Percentiles rank a stretch among this genome's conserved stretches.
Conservation (phyloP, 30 jellyfish, hydroid and myxozoan genomes). For the Hydra vulgaris region DNA sequence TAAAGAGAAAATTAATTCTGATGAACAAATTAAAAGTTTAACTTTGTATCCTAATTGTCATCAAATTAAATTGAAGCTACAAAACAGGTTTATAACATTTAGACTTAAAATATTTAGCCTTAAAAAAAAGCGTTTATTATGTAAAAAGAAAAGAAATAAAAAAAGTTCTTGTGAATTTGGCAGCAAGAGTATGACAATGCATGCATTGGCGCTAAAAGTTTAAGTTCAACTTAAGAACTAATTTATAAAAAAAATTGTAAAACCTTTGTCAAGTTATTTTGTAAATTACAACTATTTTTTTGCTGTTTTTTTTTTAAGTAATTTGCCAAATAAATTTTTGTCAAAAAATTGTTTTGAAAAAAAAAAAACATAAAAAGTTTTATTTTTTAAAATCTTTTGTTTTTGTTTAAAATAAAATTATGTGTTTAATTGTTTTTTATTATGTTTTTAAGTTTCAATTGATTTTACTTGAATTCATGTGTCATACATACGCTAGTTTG, state of each 20-base stretch:
- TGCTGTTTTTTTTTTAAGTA: background rate
- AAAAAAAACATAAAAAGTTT: background rate
- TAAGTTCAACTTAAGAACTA: background rate
- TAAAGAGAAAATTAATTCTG: background rate
- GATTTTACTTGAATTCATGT: background rate
- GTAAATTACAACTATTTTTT: background rate
- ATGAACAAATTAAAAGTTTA: background rate
- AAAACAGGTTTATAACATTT: background rate
- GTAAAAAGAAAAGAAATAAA: background rate
- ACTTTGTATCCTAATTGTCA: background rate
- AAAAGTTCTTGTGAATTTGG: background rate
- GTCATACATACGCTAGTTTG: background rate
- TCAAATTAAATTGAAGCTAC: background rate
- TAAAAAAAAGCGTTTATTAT: background rate
- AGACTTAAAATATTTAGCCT: background rate
- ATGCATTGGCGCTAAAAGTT: background rate
- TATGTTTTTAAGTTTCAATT: background rate
- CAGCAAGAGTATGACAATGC: background rate
- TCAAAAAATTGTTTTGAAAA: background rate
- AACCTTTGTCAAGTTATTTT: background rate
- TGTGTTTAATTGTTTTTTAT: background rate
- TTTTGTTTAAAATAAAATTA: background rate
- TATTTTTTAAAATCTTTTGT: background rate
- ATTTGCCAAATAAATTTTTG: background rate
- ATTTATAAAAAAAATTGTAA: background rate